Base-by-base conservation (phyloP, 1,140 invertebrate genomes). In the Halictus rubicundus region DNA sequence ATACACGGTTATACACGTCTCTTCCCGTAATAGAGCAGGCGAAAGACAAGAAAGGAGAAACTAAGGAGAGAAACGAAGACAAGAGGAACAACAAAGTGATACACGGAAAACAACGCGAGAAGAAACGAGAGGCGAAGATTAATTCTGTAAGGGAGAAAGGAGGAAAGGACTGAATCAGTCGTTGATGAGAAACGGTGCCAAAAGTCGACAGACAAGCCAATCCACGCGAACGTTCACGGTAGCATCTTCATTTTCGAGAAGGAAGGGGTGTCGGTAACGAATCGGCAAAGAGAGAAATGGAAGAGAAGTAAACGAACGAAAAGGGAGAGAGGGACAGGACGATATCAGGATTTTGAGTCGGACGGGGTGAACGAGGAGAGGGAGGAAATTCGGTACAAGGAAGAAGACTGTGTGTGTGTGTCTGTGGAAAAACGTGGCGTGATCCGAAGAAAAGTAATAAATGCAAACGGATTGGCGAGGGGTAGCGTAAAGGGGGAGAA, bases 1-100 rank as follows among this genome's bases (percentile, higher is more conserved):
- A 32, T 87, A 89, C 87, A 91, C 73, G 88, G 19, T n/a, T n/a
- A 57, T 73, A 90, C 86, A 88, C 87, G 92, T 92, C 92, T 92
- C 92, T 93, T 93, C 92, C 90, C 83, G 86, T 37, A 78, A 85
- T 49, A 81, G 21, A 63, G 19, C 19, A 3, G 42, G 19, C 14
- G 49, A 52, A 21, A 21, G 49, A 52, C 14, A 19, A 52, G 49
- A 52, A 16, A 21, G 49, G 19, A 52, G 16, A 52, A 52, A 7
- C 16, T 16, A 2, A 52, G 3, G 19, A 49, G 42, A 52, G 5
- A 52, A 52, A 16, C 16, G 1, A 52, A 49, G 3, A 52, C 16
- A 19, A 1, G 14, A 52, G 49, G 3, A 16, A 46, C 10, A 14
- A 46, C 10, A 14, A 46, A 46, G 14, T 14, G 10, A 46, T 12